These are phyloP conservation scores for Tor tambroides DNA, from an alignment of 2,113 vertebrate genomes.

Conservation along the genomic window DNA sequence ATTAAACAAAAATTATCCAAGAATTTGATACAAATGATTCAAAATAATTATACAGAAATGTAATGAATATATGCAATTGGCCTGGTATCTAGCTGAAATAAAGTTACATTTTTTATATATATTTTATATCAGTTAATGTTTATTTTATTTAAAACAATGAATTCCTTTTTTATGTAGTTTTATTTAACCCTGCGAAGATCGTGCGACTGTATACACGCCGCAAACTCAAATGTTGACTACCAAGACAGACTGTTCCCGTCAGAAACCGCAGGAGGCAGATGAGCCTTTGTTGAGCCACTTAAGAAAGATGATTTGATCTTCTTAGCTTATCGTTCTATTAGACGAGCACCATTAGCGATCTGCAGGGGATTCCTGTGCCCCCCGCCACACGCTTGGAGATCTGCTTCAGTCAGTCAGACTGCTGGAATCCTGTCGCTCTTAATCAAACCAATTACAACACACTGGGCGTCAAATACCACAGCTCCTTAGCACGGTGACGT, in stretches of 20 bases:
- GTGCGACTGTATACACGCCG: too few species aligned
- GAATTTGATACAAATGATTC: too few species aligned
- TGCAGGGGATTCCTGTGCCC: neutral
- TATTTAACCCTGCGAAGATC: neutral
- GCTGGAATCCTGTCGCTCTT: slow-evolving; percentile 34
- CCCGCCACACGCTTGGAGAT: neutral
- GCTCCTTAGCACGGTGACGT: neutral
- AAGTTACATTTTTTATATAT: neutral
- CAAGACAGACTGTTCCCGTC: neutral
- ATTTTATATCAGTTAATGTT: neutral
- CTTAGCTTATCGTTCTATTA: slow-evolving; percentile 27
- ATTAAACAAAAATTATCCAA: too few species aligned
- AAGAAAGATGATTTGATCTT: slow-evolving; percentile 44
- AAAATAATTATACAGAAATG: too few species aligned
- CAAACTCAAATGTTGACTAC: slow-evolving; percentile 8
- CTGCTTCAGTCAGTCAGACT: slow-evolving; percentile 21
- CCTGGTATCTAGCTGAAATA: too few species aligned
- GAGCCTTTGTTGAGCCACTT: slow-evolving; percentile 36
- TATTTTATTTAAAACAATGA: neutral
- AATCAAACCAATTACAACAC: slow-evolving; percentile 26
- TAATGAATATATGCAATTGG: too few species aligned
- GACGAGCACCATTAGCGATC: slow-evolving; percentile 33
- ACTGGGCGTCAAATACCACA: slow-evolving; percentile 5
- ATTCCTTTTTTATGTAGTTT: neutral
- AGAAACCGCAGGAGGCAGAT: slow-evolving; percentile 26